Evolutionary conservation across 2,113 vertebrate genomes (phyloP).

Genomic region (Megaceryle maxima): DNA sequence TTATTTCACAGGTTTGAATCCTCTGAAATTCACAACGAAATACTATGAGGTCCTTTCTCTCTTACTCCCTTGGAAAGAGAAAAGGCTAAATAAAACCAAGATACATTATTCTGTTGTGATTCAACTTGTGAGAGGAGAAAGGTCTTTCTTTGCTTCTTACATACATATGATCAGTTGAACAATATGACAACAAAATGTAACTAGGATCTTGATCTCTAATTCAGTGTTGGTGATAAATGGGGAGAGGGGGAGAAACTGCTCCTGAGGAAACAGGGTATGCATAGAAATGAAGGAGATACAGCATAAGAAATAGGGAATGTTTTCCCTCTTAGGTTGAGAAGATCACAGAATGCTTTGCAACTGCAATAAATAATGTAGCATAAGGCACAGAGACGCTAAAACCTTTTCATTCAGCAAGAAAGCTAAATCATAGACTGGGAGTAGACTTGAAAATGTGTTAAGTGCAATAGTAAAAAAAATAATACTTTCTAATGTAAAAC

Average conservation of each 20-base stretch:
- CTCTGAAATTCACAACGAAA: not conserved
- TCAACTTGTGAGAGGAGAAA: not conserved
- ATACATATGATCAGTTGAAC: not conserved
- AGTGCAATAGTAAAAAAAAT: not conserved
- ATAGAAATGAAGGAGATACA: not conserved
- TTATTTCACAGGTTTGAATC: not conserved
- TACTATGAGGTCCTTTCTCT: not conserved
- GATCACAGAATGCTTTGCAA: not conserved
- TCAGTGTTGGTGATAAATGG: not conserved
- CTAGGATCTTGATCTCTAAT: not conserved
- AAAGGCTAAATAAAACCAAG: not conserved
- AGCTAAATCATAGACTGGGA: not conserved
- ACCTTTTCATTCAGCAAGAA: not conserved
- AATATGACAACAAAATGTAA: not conserved
- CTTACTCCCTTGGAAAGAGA: not conserved
- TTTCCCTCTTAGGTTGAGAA: not conserved
- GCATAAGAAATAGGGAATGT: not conserved
- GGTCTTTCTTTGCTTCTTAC: not conserved
- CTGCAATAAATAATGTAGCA: conserved; percentile 5
- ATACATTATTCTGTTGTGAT: not conserved
- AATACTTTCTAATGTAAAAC: not conserved
- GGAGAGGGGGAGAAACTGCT: not conserved
- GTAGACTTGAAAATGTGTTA: conserved; percentile 3
- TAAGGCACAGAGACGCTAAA: not conserved
- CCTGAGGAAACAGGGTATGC: not conserved